phyloP scores from a whole-genome alignment of 2,113 vertebrate genomes.

The Seriola rivoliana region DNA sequence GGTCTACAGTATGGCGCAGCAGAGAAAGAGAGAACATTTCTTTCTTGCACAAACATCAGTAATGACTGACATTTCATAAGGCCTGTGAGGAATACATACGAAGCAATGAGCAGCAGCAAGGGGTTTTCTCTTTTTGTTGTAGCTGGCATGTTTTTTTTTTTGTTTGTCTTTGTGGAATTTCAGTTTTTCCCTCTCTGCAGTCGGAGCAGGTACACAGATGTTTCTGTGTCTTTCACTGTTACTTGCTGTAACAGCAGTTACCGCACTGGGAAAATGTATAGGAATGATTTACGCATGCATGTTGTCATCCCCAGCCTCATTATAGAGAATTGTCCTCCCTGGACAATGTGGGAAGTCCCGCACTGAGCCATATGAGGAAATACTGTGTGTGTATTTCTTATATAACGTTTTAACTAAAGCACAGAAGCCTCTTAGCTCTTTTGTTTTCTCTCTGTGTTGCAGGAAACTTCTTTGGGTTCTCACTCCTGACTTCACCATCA shows the following conservation, averaged over 20 bases:
- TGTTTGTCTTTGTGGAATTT: neutral
- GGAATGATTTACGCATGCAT: neutral
- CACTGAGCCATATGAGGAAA: neutral
- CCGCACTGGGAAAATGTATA: neutral
- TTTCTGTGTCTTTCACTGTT: neutral
- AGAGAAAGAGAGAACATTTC: neutral
- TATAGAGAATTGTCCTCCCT: neutral
- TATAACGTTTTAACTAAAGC: constrained; percentile 9
- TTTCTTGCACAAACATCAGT: constrained; percentile 10
- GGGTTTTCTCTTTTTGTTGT: neutral
- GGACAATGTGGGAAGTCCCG: neutral
- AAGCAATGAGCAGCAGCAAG: neutral
- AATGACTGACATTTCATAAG: constrained; percentile 4
- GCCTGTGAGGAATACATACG: neutral
- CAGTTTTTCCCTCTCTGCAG: neutral
- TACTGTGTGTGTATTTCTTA: neutral
- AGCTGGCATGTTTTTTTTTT: neutral
- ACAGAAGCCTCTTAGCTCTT: neutral
- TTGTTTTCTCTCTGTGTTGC: neutral
- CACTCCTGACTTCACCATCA: constrained; percentile 6
- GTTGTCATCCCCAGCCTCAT: neutral
- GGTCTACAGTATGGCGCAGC: neutral
- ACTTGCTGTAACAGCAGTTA: neutral
- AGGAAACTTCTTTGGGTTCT: neutral
- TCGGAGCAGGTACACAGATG: neutral